phyloP scores from a whole-genome alignment of 2,113 vertebrate species.

The Urocitellus parryii region DNA sequence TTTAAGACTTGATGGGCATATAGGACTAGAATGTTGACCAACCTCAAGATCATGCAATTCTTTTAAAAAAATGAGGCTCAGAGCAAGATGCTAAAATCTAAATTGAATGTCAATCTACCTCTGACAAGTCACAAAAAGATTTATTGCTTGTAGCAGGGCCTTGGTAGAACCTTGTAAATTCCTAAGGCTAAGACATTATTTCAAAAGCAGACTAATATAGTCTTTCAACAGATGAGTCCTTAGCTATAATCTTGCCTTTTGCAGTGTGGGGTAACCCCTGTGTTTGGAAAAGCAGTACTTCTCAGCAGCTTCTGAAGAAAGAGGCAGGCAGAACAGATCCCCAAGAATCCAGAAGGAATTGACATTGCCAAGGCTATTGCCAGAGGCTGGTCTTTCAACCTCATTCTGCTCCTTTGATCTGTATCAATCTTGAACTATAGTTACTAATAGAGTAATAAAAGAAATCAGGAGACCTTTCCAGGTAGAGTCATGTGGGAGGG shows the following conservation, averaged over 20 bases:
- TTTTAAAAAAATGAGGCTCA: not conserved
- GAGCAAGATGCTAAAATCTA: not conserved
- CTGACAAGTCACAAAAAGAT: not conserved
- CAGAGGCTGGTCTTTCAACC: conserved; percentile 80
- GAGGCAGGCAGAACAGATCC: conserved; percentile 69
- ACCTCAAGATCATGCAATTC: not conserved
- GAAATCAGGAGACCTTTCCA: conserved; percentile 76
- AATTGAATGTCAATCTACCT: not conserved
- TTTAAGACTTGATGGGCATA: not conserved
- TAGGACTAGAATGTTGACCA: not conserved
- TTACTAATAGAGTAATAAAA: conserved; percentile 82
- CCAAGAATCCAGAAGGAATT: conserved; percentile 82
- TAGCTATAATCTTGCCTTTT: not conserved
- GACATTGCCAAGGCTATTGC: conserved; percentile 78
- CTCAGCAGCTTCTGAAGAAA: conserved; percentile 62
- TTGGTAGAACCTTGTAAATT: not conserved
- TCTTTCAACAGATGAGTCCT: not conserved
- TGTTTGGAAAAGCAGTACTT: not conserved
- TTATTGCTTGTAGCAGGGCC: not conserved
- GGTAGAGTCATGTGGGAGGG: conserved; percentile 39
- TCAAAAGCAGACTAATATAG: not conserved
- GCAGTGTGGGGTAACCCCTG: not conserved
- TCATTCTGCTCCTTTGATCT: conserved; percentile 85
- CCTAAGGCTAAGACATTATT: not conserved
- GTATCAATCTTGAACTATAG: conserved; percentile 75